These are phyloP conservation scores for Todus mexicanus DNA, from an alignment of 2,797 vertebrate genomes.

Conservation along the genomic window DNA sequence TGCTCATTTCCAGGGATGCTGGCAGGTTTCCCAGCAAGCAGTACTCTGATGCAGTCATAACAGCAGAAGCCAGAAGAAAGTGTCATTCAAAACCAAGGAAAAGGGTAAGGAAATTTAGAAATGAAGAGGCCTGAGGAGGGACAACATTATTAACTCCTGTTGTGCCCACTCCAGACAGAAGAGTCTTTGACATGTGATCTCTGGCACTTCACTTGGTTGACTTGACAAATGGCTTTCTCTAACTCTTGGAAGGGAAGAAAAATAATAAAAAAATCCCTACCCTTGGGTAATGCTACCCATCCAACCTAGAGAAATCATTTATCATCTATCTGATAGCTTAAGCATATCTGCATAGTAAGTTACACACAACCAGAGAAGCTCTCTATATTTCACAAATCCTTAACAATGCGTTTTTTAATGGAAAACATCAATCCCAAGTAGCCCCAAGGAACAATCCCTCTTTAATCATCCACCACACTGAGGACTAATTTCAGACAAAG, in stretches of 20 bases:
- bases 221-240: slow-evolving; percentile 30
- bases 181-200: neutral
- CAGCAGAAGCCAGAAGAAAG: neutral
- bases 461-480: slow-evolving; percentile 53
- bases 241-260: neutral
- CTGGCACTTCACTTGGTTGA: neutral
- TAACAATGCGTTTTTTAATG: slow-evolving; percentile 57
- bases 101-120: neutral
- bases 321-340: slow-evolving; percentile 34
- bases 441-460: slow-evolving; percentile 44
- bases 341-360: slow-evolving; percentile 39
- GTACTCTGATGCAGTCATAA: neutral
- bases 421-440: slow-evolving; percentile 65
- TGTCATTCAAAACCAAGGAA: neutral
- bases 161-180: neutral
- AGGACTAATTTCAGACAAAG: slow-evolving; percentile 60
- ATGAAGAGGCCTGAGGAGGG: neutral
- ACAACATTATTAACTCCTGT: neutral
- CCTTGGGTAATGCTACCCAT: slow-evolving; percentile 17
- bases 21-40: neutral
- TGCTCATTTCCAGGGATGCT: neutral
- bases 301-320: slow-evolving; percentile 34
- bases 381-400: slow-evolving; percentile 38
- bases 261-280: neutral
- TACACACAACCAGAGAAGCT: neutral